phyloP scores from a whole-genome alignment of 2,797 vertebrate species.

The Petrocephalus sullivani region DNA sequence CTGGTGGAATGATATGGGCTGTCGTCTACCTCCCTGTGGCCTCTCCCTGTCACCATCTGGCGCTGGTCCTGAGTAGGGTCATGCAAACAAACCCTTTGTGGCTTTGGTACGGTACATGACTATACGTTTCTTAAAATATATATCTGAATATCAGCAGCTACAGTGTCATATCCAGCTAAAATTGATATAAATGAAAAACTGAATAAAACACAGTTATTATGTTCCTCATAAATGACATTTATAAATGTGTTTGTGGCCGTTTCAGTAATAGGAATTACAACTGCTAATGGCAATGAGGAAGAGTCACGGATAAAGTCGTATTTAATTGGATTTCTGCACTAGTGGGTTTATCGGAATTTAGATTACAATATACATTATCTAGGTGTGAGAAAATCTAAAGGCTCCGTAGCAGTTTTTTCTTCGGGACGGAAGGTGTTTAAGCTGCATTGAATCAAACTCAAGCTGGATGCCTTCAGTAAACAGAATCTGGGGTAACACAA shows the following conservation, averaged over 20 bases:
- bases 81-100: background rate
- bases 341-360: background rate
- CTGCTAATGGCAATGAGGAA: background rate
- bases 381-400: background rate
- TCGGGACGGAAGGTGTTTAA: background rate
- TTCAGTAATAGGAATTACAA: conserved; percentile 6
- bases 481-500: background rate
- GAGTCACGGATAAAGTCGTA: background rate
- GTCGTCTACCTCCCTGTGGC: background rate
- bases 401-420: background rate
- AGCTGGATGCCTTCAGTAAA: background rate
- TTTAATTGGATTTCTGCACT: conserved; percentile 12
- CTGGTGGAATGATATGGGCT: background rate
- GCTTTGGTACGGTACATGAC: background rate
- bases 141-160: background rate
- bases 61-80: background rate
- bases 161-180: background rate
- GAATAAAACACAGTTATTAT: background rate
- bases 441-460: background rate
- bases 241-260: background rate
- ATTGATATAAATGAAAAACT: background rate
- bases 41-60: background rate
- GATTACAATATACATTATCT: conserved; percentile 11
- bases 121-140: background rate
- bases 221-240: background rate